These are phyloP conservation scores for Hippocampus zosterae DNA, from an alignment of 2,113 vertebrate genomes.

Conservation along the genomic window DNA sequence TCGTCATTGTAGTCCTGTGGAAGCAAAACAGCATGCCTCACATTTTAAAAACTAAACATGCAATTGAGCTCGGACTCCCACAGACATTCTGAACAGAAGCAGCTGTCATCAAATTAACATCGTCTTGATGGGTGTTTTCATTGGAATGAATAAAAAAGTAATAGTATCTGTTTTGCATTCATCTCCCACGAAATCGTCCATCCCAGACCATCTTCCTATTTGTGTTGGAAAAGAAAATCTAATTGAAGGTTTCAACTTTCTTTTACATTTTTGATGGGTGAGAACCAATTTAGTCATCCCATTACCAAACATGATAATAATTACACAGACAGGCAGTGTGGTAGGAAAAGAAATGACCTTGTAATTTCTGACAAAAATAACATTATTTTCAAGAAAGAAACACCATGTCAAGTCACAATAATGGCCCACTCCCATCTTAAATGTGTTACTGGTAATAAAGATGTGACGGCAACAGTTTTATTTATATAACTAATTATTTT, in stretches of 20 bases:
- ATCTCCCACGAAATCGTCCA: neutral
- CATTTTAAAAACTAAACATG: constrained; percentile 11
- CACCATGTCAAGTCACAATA: constrained; percentile 24
- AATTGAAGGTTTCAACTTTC: constrained; percentile 31
- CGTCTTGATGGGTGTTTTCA: constrained; percentile 24
- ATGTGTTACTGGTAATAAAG: constrained; percentile 14
- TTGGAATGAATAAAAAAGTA: neutral
- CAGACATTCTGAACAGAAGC: constrained; percentile 46
- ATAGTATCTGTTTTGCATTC: neutral
- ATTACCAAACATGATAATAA: constrained; percentile 63
- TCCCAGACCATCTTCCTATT: neutral
- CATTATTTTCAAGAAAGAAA: constrained; percentile 45
- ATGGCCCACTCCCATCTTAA: constrained; percentile 9
- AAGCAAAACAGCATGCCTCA: constrained; percentile 31
- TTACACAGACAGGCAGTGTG: constrained; percentile 50
- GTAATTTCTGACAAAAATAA: constrained; percentile 65
- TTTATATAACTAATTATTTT: too few species aligned
- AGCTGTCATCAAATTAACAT: constrained; percentile 50
- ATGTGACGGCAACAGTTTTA: neutral
- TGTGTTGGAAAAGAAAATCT: neutral
- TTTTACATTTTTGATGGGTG: constrained; percentile 17
- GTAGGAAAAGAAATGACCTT: constrained; percentile 54
- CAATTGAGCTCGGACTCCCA: constrained; percentile 45
- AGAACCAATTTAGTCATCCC: constrained; percentile 24
- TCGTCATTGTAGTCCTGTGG: constrained; percentile 97